Evolutionary conservation across 2,797 vertebrate genomes (phyloP).

Genomic region (Hapalemur alaotrensis): DNA sequence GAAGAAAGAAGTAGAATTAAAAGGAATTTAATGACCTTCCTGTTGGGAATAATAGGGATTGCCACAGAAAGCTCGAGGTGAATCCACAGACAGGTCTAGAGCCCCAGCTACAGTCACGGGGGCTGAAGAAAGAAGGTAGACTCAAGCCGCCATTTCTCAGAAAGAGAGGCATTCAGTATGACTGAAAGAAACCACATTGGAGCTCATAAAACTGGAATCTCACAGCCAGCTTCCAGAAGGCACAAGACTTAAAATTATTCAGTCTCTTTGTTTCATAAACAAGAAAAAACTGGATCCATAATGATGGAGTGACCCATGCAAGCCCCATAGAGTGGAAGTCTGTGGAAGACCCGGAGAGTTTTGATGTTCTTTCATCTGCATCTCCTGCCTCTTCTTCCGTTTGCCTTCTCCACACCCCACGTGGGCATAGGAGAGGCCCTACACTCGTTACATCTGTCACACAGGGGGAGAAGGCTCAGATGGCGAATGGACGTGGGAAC

Average conservation of each 20-base stretch:
- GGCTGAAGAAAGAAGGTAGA: background rate
- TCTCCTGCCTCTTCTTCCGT: background rate
- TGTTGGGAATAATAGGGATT: background rate
- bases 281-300: background rate
- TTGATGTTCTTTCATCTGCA: background rate
- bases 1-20: background rate
- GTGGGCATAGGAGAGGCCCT: background rate
- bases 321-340: background rate
- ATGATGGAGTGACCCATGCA: background rate
- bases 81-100: background rate
- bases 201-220: background rate
- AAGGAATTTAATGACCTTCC: background rate
- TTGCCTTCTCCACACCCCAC: background rate
- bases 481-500: background rate
- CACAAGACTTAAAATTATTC: background rate
- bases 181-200: background rate
- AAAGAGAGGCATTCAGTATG: background rate
- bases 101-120: background rate
- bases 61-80: background rate
- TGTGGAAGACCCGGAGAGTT: background rate
- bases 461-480: background rate
- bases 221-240: background rate
- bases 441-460: background rate
- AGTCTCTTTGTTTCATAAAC: background rate
- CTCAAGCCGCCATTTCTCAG: background rate